Percentiles rank a stretch among this genome's conserved stretches.
phyloP scores from a whole-genome alignment of 2,797 vertebrate species.

The Melanotaenia maccullochi region DNA sequence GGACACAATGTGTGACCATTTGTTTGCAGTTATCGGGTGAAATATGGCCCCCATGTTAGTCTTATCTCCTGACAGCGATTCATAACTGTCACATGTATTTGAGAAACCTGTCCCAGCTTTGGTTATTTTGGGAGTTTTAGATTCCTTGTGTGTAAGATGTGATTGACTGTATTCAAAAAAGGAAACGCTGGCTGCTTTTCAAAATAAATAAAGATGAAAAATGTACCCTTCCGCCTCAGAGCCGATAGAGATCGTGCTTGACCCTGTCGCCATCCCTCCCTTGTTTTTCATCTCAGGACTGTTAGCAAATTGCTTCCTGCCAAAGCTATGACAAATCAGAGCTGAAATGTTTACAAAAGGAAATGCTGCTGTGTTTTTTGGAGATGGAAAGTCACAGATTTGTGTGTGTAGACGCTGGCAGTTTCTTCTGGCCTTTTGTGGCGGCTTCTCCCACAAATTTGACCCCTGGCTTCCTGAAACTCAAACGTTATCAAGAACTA shows the following conservation, averaged over 20 bases:
- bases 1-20: constrained; percentile 54
- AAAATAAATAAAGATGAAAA: constrained; percentile 46
- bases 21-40: constrained; percentile 70
- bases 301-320: constrained; percentile 74
- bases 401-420: constrained; percentile 55
- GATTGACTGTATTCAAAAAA: constrained; percentile 20
- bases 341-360: constrained; percentile 72
- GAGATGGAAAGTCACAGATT: constrained; percentile 60
- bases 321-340: constrained; percentile 55
- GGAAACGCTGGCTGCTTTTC: constrained; percentile 27
- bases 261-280: constrained; percentile 62
- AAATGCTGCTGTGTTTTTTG: constrained; percentile 72
- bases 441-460: constrained; percentile 45
- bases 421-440: constrained; percentile 38
- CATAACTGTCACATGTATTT: constrained; percentile 44
- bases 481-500: constrained; percentile 37
- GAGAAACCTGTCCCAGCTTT: constrained; percentile 33
- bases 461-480: constrained; percentile 47
- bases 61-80: constrained; percentile 59
- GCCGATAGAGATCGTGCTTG: constrained; percentile 60
- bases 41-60: constrained; percentile 41
- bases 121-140: constrained; percentile 42
- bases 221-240: constrained; percentile 4
- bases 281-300: constrained; percentile 70
- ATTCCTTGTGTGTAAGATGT: constrained; percentile 24